Percentiles rank a stretch among this genome's conserved stretches.
phyloP scores from a whole-genome alignment of 2,888 invertebrate species.

The Monochamus alternatus region DNA sequence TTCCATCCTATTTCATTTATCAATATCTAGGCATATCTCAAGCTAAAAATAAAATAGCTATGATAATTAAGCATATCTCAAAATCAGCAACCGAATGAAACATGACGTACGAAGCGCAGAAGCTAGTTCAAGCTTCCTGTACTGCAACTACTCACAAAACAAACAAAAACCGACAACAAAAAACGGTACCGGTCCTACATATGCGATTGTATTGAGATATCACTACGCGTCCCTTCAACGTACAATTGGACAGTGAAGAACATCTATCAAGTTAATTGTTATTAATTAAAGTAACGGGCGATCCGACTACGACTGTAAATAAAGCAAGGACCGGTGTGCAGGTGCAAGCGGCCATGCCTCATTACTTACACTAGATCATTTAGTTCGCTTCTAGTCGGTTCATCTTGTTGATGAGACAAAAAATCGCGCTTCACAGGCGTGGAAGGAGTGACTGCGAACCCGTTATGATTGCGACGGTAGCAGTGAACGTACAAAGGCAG shows the following conservation, averaged over 20 bases:
- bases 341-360: constrained; percentile 32
- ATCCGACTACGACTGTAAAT: constrained; percentile 20
- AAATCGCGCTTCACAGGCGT: constrained; percentile 16
- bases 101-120: too few species aligned
- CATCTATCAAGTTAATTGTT: constrained; percentile 27
- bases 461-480: neutral
- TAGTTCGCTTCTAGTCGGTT: constrained; percentile 20
- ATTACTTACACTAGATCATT: constrained; percentile 36
- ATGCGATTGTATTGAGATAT: neutral
- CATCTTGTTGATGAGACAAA: constrained; percentile 15
- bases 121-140: too few species aligned
- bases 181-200: neutral
- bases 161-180: neutral
- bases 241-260: constrained; percentile 30
- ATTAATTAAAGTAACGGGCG: constrained; percentile 37
- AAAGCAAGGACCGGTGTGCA: constrained; percentile 18
- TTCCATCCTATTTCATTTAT: too few species aligned
- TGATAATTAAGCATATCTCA: too few species aligned
- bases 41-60: too few species aligned
- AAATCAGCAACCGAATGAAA: too few species aligned
- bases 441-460: neutral
- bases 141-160: neutral
- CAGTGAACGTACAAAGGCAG: too few species aligned
- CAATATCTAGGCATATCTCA: too few species aligned
- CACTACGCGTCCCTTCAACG: neutral